phyloP scores from a whole-genome alignment of 2,113 vertebrate species.

The Pardalotus punctatus region DNA sequence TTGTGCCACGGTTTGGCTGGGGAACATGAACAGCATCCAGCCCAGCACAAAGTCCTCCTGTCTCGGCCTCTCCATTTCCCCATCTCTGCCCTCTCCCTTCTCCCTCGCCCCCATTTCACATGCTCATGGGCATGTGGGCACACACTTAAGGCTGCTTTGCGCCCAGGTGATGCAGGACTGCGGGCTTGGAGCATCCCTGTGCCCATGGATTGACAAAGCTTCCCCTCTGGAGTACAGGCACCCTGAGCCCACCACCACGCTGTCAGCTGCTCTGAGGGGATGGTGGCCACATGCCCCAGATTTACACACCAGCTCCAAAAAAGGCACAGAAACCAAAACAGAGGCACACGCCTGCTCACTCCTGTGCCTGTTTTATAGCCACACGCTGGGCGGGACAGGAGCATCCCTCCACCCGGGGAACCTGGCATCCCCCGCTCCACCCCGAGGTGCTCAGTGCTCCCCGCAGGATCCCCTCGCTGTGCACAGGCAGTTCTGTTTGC shows the following conservation, averaged over 20 bases:
- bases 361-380: neutral
- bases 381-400: neutral
- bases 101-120: neutral
- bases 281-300: fast-evolving
- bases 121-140: fast-evolving
- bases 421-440: neutral
- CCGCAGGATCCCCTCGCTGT: neutral
- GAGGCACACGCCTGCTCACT: neutral
- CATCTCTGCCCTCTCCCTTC: neutral
- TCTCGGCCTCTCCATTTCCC: neutral
- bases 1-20: neutral
- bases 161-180: fast-evolving
- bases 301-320: neutral
- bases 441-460: neutral
- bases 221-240: neutral
- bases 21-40: neutral
- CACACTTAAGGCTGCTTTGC: neutral
- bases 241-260: neutral
- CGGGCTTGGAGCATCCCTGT: neutral
- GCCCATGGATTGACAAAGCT: neutral
- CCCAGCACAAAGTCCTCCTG: neutral
- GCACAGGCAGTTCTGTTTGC: neutral
- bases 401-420: neutral
- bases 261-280: fast-evolving
- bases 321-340: neutral